Conservation (phyloP, 2,797 vertebrate genomes). For the Capromys pilorides region DNA sequence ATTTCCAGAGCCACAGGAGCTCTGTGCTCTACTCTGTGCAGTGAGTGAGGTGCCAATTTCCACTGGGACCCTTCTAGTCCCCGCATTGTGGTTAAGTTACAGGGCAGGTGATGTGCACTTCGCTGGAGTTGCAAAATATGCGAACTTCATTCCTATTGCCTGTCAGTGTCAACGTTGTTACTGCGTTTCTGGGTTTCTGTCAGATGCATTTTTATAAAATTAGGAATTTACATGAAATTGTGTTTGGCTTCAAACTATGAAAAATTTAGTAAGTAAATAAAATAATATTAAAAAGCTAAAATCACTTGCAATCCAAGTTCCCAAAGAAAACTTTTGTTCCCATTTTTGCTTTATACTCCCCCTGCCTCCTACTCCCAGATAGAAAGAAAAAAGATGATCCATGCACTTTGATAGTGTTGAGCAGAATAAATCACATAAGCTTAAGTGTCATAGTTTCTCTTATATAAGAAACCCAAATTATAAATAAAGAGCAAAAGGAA, state of each 20-base stretch:
- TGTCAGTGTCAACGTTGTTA: background rate
- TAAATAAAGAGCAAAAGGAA: background rate
- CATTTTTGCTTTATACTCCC: background rate
- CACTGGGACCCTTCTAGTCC: background rate
- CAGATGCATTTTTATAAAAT: background rate
- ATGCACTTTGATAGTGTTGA: background rate
- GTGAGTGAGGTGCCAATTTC: rapidly evolving
- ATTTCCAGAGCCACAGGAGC: background rate
- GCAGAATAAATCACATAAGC: background rate
- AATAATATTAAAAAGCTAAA: constrained; percentile 14
- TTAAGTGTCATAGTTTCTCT: background rate
- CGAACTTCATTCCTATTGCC: background rate
- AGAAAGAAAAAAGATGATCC: background rate
- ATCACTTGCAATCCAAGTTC: constrained; percentile 6
- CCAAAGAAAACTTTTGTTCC: constrained; percentile 11
- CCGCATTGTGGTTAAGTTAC: background rate
- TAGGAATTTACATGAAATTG: constrained; percentile 36
- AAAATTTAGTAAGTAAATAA: constrained; percentile 48
- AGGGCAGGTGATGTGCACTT: constrained; percentile 4
- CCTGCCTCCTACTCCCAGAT: background rate
- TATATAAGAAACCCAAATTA: background rate
- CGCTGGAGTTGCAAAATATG: background rate
- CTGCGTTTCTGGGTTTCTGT: background rate
- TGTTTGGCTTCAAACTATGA: constrained; percentile 57
- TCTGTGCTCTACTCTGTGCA: background rate